Conservation (phyloP, 2,113 vertebrate genomes). For the Tangachromis dhanisi region DNA sequence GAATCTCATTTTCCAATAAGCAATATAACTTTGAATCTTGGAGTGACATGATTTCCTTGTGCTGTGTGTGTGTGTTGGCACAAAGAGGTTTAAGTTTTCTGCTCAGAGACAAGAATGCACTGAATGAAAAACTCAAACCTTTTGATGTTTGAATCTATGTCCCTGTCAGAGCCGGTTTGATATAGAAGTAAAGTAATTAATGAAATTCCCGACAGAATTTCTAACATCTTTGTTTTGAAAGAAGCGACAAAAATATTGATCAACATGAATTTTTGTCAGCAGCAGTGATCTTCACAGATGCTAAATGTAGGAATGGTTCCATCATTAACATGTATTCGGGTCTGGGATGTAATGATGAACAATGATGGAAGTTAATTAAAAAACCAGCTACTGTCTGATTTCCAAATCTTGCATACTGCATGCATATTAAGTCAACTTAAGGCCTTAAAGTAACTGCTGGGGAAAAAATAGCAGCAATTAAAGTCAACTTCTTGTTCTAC, state of each 20-base stretch:
- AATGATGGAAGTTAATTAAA: neutral
- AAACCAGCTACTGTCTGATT: neutral
- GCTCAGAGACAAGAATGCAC: neutral
- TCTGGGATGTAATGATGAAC: neutral
- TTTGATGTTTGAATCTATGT: neutral
- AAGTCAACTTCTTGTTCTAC: constrained; percentile 1
- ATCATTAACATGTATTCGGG: neutral
- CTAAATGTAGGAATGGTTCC: neutral
- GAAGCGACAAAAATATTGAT: neutral
- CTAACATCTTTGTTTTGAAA: neutral
- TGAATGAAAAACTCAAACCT: neutral
- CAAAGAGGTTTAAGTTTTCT: neutral
- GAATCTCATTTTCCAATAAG: neutral
- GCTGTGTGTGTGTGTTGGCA: neutral
- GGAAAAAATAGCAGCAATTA: neutral
- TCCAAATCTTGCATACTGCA: neutral
- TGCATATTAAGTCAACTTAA: neutral
- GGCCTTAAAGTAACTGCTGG: neutral
- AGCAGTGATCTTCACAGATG: neutral
- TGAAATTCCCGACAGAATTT: neutral
- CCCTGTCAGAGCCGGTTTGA: neutral
- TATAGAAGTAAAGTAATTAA: neutral
- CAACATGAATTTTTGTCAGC: neutral
- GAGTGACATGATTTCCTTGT: neutral
- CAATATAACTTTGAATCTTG: neutral